Conservation (phyloP, 2,888 invertebrate genomes). For the Punctoribates punctum region DNA sequence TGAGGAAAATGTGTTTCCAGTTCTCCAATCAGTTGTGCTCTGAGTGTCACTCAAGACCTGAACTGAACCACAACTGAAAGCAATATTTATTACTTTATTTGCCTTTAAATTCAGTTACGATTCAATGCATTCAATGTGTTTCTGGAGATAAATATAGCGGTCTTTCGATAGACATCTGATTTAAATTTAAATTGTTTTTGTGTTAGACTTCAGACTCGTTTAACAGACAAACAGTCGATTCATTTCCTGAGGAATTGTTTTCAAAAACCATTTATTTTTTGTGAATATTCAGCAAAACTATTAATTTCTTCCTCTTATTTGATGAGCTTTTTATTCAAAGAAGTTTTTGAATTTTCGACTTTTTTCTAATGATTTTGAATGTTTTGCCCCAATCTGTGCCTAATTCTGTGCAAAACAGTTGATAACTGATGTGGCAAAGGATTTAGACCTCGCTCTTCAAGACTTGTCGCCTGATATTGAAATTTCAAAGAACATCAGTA, state of each 20-base stretch:
- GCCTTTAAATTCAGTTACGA: background rate
- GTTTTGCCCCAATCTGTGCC: background rate
- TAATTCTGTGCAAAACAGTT: slow-evolving; percentile 50
- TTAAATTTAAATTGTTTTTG: background rate
- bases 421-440: slow-evolving; percentile 63
- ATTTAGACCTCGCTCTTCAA: slow-evolving; percentile 78
- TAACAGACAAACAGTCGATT: background rate
- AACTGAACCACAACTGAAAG: background rate
- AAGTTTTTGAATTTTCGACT: background rate
- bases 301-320: background rate
- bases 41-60: background rate
- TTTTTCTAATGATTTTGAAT: background rate
- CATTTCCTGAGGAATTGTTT: background rate
- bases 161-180: background rate
- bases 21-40: background rate
- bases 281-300: background rate
- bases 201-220: background rate
- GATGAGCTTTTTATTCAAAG: background rate
- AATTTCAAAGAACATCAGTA: slow-evolving; percentile 20
- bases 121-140: slow-evolving; percentile 9
- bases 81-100: slow-evolving; percentile 7
- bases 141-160: background rate
- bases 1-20: slow-evolving; percentile 11
- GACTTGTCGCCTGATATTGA: slow-evolving; percentile 65
- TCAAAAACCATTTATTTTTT: too few relatives aligned